Conservation (phyloP, 2,888 invertebrate genomes). For the Osedax fenrisi region DNA sequence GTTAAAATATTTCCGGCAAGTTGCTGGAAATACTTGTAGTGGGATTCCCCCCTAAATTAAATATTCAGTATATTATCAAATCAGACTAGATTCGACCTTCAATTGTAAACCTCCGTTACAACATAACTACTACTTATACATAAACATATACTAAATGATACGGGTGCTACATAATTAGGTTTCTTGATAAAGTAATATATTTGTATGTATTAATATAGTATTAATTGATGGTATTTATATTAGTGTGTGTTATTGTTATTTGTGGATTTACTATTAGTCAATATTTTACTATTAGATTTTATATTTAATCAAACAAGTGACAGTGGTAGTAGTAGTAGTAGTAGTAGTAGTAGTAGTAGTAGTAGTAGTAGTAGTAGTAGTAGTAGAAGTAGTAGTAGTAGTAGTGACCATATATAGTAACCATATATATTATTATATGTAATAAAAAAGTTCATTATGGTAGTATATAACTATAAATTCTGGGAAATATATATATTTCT, state of each 20-base stretch:
- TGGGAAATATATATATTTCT: too few relatives aligned
- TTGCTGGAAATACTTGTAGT: too few relatives aligned
- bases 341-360: background rate
- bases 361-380: background rate
- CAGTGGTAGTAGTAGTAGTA: background rate
- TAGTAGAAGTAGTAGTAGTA: background rate
- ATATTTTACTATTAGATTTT: background rate
- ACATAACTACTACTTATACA: background rate
- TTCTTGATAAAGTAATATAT: background rate
- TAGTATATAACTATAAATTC: too few relatives aligned
- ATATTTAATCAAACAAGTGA: too few relatives aligned
- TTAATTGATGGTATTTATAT: background rate
- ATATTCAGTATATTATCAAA: background rate
- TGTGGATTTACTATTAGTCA: background rate
- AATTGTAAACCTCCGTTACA: background rate
- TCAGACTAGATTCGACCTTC: background rate
- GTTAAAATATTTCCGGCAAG: too few relatives aligned
- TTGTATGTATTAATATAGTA: background rate
- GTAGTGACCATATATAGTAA: background rate
- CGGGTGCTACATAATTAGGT: background rate
- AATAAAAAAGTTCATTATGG: too few relatives aligned
- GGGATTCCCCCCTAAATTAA: too few relatives aligned
- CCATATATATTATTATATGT: background rate
- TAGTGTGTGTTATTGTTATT: background rate
- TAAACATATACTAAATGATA: background rate